Evolutionary conservation across 2,888 invertebrate genomes (phyloP).

Genomic region (Priocnemis perturbator): DNA sequence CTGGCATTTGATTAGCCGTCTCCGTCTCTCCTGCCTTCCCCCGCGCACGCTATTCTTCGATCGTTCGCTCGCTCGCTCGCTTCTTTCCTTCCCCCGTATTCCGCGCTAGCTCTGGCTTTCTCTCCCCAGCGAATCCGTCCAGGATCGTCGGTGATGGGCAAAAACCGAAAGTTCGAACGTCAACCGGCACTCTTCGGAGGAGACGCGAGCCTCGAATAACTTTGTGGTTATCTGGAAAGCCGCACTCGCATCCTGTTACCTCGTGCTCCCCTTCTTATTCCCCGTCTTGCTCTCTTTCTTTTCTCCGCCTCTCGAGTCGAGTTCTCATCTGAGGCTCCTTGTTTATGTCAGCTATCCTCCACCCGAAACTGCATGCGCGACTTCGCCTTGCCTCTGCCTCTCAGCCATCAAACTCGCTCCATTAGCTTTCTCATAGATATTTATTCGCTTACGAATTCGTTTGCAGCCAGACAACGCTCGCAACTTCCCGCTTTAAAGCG

Average conservation of each 20-base stretch:
- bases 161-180: constrained; percentile 32
- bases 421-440: no score
- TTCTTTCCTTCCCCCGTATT: constrained; percentile 11
- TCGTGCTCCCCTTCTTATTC: constrained; percentile 12
- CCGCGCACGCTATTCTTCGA: neutral
- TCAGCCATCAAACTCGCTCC: neutral
- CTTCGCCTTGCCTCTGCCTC: neutral
- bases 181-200: neutral
- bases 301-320: constrained; percentile 35
- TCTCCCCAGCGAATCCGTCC: constrained; percentile 16
- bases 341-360: no score
- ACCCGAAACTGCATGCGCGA: neutral
- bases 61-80: constrained; percentile 21
- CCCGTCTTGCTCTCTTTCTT: constrained; percentile 24
- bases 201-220: constrained; percentile 39
- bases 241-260: constrained; percentile 26
- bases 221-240: constrained; percentile 37
- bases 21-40: constrained; percentile 12
- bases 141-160: constrained; percentile 32
- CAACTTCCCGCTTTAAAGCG: no score
- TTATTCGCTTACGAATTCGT: no score
- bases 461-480: no score
- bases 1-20: constrained; percentile 32
- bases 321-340: no score
- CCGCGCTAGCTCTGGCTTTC: neutral